Percentiles rank a stretch among this genome's conserved stretches.
Evolutionary conservation across 2,888 invertebrate species (phyloP).

Genomic region (Diogma glabrata): DNA sequence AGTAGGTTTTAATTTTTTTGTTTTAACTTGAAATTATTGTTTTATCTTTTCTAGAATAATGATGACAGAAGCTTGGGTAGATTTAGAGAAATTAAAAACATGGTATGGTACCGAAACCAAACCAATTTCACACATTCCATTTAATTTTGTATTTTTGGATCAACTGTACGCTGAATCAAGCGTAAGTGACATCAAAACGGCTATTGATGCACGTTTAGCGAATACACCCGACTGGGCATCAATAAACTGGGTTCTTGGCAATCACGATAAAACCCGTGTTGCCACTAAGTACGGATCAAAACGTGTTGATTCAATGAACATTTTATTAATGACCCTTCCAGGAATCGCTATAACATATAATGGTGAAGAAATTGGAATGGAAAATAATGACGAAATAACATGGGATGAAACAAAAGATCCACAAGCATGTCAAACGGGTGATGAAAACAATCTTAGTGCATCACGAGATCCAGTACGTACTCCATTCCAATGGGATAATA

Average conservation of each 20-base stretch:
- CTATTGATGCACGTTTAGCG: conserved; percentile 41
- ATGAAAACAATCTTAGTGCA: conserved; percentile 35
- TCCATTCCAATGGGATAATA: conserved; percentile 67
- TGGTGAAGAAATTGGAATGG: conserved; percentile 71
- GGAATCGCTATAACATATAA: conserved; percentile 81
- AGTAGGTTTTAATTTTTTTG: background rate
- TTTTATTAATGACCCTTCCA: conserved; percentile 69
- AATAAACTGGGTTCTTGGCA: conserved; percentile 57
- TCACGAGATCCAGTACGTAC: conserved; percentile 67
- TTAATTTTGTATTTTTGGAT: conserved; percentile 46
- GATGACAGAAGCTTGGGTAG: conserved; percentile 66
- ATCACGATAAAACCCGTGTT: conserved; percentile 61
- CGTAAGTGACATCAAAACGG: conserved; percentile 38
- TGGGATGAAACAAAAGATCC: conserved; percentile 45
- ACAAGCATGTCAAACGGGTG: conserved; percentile 41
- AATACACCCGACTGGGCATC: conserved; percentile 41
- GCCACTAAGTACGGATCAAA: conserved; percentile 49
- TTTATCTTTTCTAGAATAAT: conserved; percentile 41
- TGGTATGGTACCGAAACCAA: conserved; percentile 49
- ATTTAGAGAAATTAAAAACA: conserved; percentile 44
- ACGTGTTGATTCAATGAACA: conserved; percentile 69
- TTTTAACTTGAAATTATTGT: background rate
- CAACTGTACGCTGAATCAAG: conserved; percentile 37
- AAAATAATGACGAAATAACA: conserved; percentile 41
- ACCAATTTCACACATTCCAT: conserved; percentile 44